These are phyloP conservation scores for Aphelenchoides besseyi DNA, from an alignment of 1,140 invertebrate genomes.

Conservation along the genomic window DNA sequence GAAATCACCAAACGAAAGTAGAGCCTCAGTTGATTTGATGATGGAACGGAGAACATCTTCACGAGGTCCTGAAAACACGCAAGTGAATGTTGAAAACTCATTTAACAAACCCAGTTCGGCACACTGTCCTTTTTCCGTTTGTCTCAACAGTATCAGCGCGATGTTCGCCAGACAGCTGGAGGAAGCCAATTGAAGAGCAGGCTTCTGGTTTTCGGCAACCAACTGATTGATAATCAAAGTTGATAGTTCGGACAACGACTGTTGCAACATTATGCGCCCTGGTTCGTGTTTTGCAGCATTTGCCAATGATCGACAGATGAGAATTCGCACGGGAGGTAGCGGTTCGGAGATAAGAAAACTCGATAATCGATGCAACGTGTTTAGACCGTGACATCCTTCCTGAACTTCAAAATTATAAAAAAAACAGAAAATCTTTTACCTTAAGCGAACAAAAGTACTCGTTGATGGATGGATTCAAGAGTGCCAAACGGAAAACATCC, in stretches of 20 bases:
- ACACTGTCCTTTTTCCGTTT: conserved; percentile 35
- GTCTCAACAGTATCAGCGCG: conserved; percentile 29
- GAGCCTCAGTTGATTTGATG: conserved; percentile 28
- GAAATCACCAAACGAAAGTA: conserved; percentile 30
- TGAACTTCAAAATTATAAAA: not conserved
- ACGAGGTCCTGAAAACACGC: too few relatives aligned
- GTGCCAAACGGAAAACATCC: conserved; percentile 51
- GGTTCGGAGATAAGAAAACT: conserved; percentile 41
- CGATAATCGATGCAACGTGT: conserved; percentile 25
- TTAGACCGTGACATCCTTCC: not conserved
- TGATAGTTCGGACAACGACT: conserved; percentile 14
- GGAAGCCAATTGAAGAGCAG: conserved; percentile 41
- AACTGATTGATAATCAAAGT: not conserved
- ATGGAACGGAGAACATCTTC: conserved; percentile 50
- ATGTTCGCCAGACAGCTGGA: conserved; percentile 47
- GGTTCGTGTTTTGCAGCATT: conserved; percentile 45
- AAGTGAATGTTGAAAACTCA: too few relatives aligned
- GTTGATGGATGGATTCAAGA: conserved; percentile 47
- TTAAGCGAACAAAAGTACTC: conserved; percentile 42
- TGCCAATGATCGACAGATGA: conserved; percentile 48
- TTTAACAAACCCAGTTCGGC: conserved; percentile 52
- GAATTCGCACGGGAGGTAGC: conserved; percentile 29
- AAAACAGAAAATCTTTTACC: not conserved
- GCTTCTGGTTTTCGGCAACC: not conserved
- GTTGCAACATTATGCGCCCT: conserved; percentile 40